Percentiles rank a stretch among this genome's conserved stretches.
Evolutionary conservation across 2,113 vertebrate species (phyloP).

Genomic region (Sinocyclocheilus rhinocerous): DNA sequence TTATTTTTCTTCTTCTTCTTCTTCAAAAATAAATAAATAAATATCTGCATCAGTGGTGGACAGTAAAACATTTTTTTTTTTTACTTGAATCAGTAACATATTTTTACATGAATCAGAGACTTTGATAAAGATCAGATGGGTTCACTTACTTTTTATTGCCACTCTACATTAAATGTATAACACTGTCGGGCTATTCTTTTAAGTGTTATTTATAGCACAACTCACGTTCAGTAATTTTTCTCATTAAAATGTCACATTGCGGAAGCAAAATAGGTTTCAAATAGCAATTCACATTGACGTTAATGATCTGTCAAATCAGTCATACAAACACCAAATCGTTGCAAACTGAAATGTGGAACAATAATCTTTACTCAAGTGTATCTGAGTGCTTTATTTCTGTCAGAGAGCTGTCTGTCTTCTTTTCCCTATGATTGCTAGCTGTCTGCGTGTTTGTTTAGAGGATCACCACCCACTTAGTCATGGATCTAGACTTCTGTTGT

Average conservation of each 20-base stretch:
- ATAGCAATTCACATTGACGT: not conserved
- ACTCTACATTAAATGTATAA: not conserved
- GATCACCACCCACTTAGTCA: constrained; percentile 45
- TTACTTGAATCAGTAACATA: too few species aligned
- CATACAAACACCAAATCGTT: not conserved
- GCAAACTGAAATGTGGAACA: constrained; percentile 3
- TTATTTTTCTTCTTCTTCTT: too few species aligned
- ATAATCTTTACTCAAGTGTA: not conserved
- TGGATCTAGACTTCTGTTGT: constrained; percentile 32
- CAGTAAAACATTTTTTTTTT: too few species aligned
- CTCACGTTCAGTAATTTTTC: not conserved
- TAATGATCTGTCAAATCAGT: constrained; percentile 6
- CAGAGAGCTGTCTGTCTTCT: constrained; percentile 13
- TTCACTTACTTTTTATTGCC: not conserved
- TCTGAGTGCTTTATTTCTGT: not conserved
- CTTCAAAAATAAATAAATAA: too few species aligned
- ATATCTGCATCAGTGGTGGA: too few species aligned
- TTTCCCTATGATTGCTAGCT: constrained; percentile 33
- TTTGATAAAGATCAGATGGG: not conserved
- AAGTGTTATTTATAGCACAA: not conserved
- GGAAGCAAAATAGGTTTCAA: not conserved
- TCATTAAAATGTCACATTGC: not conserved
- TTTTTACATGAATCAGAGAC: not conserved
- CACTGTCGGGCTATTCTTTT: not conserved
- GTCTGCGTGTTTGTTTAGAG: constrained; percentile 30